phyloP scores from a whole-genome alignment of 2,888 invertebrate genomes.

The Hoplodrina blanda region DNA sequence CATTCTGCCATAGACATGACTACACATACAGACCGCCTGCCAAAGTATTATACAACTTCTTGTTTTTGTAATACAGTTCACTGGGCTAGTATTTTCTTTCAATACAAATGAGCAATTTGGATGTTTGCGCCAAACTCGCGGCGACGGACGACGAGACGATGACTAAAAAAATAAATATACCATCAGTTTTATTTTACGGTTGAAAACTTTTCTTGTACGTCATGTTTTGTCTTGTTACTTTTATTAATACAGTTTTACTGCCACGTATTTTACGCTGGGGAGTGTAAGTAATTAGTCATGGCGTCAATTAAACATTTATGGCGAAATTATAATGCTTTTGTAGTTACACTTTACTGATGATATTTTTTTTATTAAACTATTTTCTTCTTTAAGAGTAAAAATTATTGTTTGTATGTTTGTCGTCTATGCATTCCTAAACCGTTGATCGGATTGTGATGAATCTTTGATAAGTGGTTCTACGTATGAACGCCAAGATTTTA shows the following conservation, averaged over 20 bases:
- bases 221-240: slow-evolving; percentile 34
- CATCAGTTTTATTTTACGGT: slow-evolving; percentile 50
- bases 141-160: slow-evolving; percentile 44
- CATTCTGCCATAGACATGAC: slow-evolving; percentile 29
- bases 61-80: slow-evolving; percentile 47
- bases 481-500: too few relatives aligned
- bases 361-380: too few relatives aligned
- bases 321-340: neutral
- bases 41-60: slow-evolving; percentile 56
- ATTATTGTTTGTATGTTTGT: too few relatives aligned
- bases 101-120: slow-evolving; percentile 59
- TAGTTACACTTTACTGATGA: neutral
- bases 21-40: slow-evolving; percentile 39
- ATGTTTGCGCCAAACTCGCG: slow-evolving; percentile 57
- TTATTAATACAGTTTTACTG: slow-evolving; percentile 15
- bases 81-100: slow-evolving; percentile 61
- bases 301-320: neutral
- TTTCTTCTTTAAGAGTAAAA: too few relatives aligned
- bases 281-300: slow-evolving; percentile 9
- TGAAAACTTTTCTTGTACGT: slow-evolving; percentile 33
- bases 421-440: too few relatives aligned
- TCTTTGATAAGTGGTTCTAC: too few relatives aligned
- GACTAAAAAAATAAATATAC: slow-evolving; percentile 55
- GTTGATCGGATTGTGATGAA: too few relatives aligned
- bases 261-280: neutral